These are phyloP conservation scores for Myotis davidii DNA, from an alignment of 2,113 vertebrate species.

Conservation along the genomic window DNA sequence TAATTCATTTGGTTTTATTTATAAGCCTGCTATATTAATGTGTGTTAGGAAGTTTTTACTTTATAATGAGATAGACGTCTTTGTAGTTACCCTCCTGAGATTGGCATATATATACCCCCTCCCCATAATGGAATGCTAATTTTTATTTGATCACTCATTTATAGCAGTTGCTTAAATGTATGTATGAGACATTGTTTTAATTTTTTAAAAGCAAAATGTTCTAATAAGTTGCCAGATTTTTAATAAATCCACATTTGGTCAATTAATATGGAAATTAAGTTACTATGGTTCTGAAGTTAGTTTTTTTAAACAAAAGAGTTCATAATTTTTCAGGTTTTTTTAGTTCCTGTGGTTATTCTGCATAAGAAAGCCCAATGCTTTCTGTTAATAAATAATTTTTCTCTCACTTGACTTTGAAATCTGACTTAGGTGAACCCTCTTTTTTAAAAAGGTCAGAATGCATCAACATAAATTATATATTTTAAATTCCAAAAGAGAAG, in stretches of 20 bases:
- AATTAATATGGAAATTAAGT: slow-evolving; percentile 75
- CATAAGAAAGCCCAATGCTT: slow-evolving; percentile 79
- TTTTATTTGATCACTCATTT: slow-evolving; percentile 93
- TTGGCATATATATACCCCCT: slow-evolving; percentile 40
- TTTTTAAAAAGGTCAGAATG: slow-evolving; percentile 67
- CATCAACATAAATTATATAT: slow-evolving; percentile 59
- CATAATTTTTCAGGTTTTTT: slow-evolving; percentile 73
- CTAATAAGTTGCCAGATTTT: slow-evolving; percentile 82
- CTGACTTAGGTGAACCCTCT: slow-evolving; percentile 65
- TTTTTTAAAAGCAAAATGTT: slow-evolving; percentile 75
- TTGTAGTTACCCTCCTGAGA: slow-evolving; percentile 44
- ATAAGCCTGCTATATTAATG: slow-evolving; percentile 43
- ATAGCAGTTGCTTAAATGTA: slow-evolving; percentile 90
- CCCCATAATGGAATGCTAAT: slow-evolving; percentile 82
- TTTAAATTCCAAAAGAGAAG: slow-evolving; percentile 77
- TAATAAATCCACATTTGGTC: slow-evolving; percentile 78
- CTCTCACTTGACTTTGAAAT: slow-evolving; percentile 67
- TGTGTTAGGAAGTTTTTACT: slow-evolving; percentile 50
- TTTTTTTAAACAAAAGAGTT: slow-evolving; percentile 59
- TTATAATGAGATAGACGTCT: slow-evolving; percentile 54
- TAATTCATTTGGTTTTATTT: slow-evolving; percentile 54
- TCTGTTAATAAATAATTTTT: slow-evolving; percentile 76
- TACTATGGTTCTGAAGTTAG: slow-evolving; percentile 64
- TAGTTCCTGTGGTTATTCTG: slow-evolving; percentile 73
- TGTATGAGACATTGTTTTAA: slow-evolving; percentile 82